Evolutionary conservation across 2,888 invertebrate species (phyloP).

Genomic region (Volucella zonaria): DNA sequence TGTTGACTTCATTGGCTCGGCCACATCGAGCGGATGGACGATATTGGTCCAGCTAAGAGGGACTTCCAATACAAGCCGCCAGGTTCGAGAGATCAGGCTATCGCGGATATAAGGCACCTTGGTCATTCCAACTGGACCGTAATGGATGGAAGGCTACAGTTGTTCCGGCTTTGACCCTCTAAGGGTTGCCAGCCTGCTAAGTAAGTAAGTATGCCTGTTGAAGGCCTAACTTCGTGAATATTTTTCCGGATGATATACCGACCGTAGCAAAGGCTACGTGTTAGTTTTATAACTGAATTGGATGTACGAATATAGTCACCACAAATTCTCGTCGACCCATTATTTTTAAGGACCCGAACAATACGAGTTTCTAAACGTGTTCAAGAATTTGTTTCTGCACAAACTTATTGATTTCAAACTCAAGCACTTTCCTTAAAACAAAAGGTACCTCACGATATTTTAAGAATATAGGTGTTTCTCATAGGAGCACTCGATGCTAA

Average conservation of each 20-base stretch:
- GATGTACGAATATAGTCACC: conserved; percentile 30
- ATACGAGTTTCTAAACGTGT: conserved; percentile 19
- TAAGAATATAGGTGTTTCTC: conserved; percentile 21
- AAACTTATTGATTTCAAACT: conserved; percentile 31
- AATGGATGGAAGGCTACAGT: too few species aligned
- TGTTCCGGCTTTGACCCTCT: too few species aligned
- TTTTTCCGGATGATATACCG: conserved; percentile 11
- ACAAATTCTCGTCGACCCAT: conserved; percentile 39
- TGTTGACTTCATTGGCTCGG: too few species aligned
- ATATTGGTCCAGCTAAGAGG: too few species aligned
- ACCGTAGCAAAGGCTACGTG: conserved; percentile 18
- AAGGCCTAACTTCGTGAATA: not conserved
- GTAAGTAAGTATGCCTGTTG: conserved; percentile 17
- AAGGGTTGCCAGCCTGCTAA: too few species aligned
- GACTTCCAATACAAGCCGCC: too few species aligned
- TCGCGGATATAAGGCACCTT: too few species aligned
- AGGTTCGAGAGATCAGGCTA: too few species aligned
- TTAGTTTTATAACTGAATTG: conserved; percentile 19
- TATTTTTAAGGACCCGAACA: conserved; percentile 18
- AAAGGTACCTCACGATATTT: conserved; percentile 25
- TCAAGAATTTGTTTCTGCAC: conserved; percentile 25
- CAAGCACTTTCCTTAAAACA: conserved; percentile 21
- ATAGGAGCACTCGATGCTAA: conserved; percentile 31
- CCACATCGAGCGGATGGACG: too few species aligned
- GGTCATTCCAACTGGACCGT: too few species aligned